These are phyloP conservation scores for Lanius ludovicianus DNA, from an alignment of 2,113 vertebrate genomes.

Conservation along the genomic window DNA sequence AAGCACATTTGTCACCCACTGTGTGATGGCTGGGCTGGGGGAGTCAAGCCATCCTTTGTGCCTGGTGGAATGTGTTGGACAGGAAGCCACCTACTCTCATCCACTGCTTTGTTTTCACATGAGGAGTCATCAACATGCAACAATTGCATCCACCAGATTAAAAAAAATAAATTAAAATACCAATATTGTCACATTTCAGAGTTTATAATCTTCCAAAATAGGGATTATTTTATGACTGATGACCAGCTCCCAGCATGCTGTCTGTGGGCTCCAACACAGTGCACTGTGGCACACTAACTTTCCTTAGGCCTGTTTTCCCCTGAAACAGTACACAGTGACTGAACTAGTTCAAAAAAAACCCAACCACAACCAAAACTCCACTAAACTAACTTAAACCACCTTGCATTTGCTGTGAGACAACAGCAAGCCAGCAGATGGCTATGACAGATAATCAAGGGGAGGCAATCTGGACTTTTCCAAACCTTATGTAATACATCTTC, in stretches of 20 bases:
- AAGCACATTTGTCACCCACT: rapidly evolving
- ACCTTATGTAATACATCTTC: background rate
- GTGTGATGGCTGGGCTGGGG: background rate
- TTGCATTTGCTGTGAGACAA: constrained; percentile 9
- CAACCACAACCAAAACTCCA: background rate
- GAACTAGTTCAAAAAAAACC: background rate
- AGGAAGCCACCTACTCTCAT: background rate
- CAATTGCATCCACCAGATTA: background rate
- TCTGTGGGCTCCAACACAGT: rapidly evolving
- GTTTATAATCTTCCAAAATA: background rate
- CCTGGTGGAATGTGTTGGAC: rapidly evolving
- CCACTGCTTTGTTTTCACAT: background rate
- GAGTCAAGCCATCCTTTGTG: background rate
- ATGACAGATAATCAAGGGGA: background rate
- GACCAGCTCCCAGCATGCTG: background rate
- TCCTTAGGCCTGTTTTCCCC: background rate
- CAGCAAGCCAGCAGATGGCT: constrained; percentile 40
- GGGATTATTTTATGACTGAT: background rate
- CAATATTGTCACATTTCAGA: background rate
- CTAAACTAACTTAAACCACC: background rate
- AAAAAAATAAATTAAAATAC: background rate
- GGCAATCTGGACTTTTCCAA: background rate
- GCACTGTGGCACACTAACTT: background rate
- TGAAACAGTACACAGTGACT: background rate
- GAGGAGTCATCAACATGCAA: background rate